Conservation (phyloP, 2,113 vertebrate genomes). For the Cacatua alba region DNA sequence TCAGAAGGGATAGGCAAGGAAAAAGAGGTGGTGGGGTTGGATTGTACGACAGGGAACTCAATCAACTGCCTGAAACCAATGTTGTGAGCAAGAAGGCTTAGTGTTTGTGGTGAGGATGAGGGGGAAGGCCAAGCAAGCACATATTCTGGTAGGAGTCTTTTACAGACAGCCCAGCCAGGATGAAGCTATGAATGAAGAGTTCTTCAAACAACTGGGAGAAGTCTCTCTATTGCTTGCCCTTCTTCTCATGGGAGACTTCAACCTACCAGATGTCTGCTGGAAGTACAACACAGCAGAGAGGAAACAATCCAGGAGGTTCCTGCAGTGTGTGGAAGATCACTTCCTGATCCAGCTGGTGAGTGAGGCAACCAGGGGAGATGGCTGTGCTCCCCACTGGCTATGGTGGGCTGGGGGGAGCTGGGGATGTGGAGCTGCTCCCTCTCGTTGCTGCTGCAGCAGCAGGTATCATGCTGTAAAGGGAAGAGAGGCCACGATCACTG, state of each 20-base stretch:
- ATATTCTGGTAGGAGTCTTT: not conserved
- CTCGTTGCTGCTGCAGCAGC: not conserved
- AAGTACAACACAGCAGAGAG: not conserved
- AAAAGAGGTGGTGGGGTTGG: not conserved
- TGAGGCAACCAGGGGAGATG: not conserved
- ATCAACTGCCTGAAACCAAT: not conserved
- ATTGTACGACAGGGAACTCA: not conserved
- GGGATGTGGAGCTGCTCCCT: not conserved
- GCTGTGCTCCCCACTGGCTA: not conserved
- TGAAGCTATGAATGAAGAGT: not conserved
- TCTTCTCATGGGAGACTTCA: not conserved
- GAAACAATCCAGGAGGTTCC: not conserved
- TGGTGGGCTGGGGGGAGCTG: not conserved
- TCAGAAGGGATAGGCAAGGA: not conserved
- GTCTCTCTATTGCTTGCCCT: not conserved
- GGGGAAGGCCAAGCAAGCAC: not conserved
- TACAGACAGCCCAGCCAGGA: not conserved
- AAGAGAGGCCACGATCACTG: not conserved
- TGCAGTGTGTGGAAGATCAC: not conserved
- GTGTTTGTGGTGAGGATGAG: not conserved
- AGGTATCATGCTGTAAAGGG: not conserved
- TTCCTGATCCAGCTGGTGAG: not conserved
- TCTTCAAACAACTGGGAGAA: not conserved
- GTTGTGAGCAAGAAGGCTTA: not conserved
- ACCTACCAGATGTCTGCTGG: not conserved